These are phyloP conservation scores for Nysson spinosus DNA, from an alignment of 2,888 invertebrate genomes.

Conservation along the genomic window DNA sequence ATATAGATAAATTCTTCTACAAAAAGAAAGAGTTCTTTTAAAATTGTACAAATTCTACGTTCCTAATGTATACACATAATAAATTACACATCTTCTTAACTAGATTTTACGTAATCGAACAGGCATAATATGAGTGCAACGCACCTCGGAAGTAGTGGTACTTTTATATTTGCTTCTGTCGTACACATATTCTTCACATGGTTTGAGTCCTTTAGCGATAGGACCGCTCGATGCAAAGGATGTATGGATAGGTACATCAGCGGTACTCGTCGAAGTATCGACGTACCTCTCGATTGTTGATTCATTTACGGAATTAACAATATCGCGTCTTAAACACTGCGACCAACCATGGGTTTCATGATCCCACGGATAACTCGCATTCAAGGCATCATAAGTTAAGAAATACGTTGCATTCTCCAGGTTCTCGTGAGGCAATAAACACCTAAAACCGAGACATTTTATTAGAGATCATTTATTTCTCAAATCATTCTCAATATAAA, in stretches of 20 bases:
- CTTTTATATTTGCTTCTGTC: conserved; percentile 81
- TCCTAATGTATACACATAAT: no score
- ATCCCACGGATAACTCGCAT: conserved; percentile 80
- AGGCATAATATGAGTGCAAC: no score
- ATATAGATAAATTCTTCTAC: no score
- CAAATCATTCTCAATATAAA: no score
- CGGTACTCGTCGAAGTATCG: conserved; percentile 14
- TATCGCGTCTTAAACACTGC: conserved; percentile 77
- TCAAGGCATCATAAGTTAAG: conserved; percentile 77
- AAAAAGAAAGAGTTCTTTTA: not conserved
- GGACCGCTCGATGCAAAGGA: conserved; percentile 11
- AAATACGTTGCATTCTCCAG: conserved; percentile 78
- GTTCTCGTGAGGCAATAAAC: conserved; percentile 81
- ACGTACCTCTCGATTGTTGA: conserved; percentile 37
- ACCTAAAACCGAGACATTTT: no score
- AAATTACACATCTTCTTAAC: no score
- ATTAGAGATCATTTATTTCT: no score
- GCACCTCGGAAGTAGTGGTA: conserved; percentile 83
- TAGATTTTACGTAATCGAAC: no score
- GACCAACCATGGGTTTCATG: conserved; percentile 77
- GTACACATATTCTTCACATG: conserved; percentile 81
- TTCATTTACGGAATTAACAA: conserved; percentile 46
- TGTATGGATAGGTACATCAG: conserved; percentile 13
- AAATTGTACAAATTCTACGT: no score
- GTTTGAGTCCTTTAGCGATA: conserved; percentile 40